A percentile compares a stretch with the other conserved stretches of the same genome.
These are phyloP conservation scores for Ctenochaetus hawaiiensis DNA, from an alignment of 2,797 vertebrate genomes.

Conservation along the genomic window DNA sequence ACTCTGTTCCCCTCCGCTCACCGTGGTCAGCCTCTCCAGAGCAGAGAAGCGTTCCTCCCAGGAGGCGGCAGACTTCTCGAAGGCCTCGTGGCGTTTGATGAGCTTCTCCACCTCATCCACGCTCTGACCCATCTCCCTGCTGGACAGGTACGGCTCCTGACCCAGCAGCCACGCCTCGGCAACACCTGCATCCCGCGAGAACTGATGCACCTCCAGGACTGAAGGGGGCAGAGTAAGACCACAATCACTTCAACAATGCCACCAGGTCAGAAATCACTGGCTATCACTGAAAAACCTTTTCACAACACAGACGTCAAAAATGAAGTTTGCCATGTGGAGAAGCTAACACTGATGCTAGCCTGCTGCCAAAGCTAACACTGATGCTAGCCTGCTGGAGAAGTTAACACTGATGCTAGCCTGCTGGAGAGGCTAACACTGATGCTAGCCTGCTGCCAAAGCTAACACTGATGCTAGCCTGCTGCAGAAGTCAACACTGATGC, in stretches of 20 bases:
- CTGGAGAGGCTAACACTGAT: too few species aligned
- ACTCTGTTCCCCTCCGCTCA: constrained; percentile 63
- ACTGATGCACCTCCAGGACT: constrained; percentile 98
- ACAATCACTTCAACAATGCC: background rate
- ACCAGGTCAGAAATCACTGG: too few species aligned
- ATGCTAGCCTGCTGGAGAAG: too few species aligned
- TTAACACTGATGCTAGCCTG: too few species aligned
- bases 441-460: too few species aligned
- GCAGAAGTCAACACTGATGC: too few species aligned
- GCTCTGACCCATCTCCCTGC: constrained; percentile 92
- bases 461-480: too few species aligned
- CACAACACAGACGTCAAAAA: too few species aligned
- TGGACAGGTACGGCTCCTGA: constrained; percentile 95
- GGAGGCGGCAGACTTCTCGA: constrained; percentile 96
- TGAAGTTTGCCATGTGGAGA: too few species aligned
- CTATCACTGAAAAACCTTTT: too few species aligned
- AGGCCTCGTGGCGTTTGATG: constrained; percentile 96
- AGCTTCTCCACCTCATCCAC: constrained; percentile 97
- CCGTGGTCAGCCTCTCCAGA: constrained; percentile 94
- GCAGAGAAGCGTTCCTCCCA: constrained; percentile 97
- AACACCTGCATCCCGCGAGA: constrained; percentile 94
- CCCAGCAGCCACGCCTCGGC: constrained; percentile 96
- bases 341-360: too few species aligned
- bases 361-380: too few species aligned
- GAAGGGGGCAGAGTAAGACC: background rate